A percentile compares a stretch with the other conserved stretches of the same genome.
Conservation (phyloP, 2,888 invertebrate species). For the Colostygia pectinataria region DNA sequence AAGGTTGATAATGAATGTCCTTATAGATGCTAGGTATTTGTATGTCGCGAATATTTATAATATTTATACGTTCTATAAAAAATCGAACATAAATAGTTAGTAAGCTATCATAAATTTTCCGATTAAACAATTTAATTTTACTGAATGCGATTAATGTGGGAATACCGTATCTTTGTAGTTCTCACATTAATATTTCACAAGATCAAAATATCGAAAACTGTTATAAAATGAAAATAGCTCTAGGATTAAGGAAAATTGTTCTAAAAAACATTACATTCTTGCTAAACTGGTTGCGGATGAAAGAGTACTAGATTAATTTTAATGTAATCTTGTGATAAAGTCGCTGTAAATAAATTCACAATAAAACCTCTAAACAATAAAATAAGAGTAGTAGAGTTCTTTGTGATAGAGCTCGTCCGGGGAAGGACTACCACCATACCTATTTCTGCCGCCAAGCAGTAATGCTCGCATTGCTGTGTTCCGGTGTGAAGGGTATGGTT, state of each 20-base stretch:
- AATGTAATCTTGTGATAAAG: constrained; percentile 4
- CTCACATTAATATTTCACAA: constrained; percentile 2
- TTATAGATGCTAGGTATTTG: too few species aligned
- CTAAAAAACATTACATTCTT: constrained; percentile 11
- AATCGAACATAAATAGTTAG: too few species aligned
- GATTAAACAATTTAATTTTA: not conserved
- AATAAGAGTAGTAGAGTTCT: too few species aligned
- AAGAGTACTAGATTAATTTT: constrained; percentile 3
- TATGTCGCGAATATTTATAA: too few species aligned
- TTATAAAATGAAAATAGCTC: not conserved
- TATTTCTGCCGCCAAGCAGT: too few species aligned
- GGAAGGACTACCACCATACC: too few species aligned
- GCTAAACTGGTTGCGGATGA: constrained; percentile 18
- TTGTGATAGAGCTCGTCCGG: too few species aligned
- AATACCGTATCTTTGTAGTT: not conserved
- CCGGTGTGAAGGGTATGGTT: too few species aligned
- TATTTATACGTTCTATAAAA: too few species aligned
- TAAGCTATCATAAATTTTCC: not conserved
- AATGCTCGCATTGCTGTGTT: too few species aligned
- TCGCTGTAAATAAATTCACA: not conserved
- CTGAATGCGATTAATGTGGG: not conserved
- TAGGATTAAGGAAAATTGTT: not conserved
- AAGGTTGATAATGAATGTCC: too few species aligned
- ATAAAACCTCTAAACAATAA: too few species aligned
- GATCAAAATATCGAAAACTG: not conserved